Base-by-base conservation (phyloP, 2,113 vertebrate species). In the Fregata magnificens region DNA sequence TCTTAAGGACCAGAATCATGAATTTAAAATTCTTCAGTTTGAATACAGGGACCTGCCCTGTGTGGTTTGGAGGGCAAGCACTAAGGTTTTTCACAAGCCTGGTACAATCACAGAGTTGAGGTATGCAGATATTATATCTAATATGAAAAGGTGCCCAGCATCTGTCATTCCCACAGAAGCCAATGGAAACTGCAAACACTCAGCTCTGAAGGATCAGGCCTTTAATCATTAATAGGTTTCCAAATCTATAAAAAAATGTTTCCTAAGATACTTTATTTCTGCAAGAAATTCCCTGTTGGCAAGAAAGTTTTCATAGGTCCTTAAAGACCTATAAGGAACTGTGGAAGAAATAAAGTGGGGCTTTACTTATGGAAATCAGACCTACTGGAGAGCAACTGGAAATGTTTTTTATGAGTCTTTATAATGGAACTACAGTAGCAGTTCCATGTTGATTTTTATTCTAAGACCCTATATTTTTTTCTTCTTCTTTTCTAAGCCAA, bases 281-380 rank as follows among this genome's bases (percentile, higher is more conserved):
- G 62, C 94, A 96, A 97, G 97, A 96, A 96, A 96, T 97, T 97
- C 96, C 90, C 96, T 96, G 70, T 94, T 97, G 95, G 96, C 93
- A 90, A 95, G 79, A 91, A 79, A 92, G 55, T 97, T 98, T 98
- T 98, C 97, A 98, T 71, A 95, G 86, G n/a, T 97, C 95, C 96
- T 96, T 71, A 62, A 95, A 96, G 95, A 66, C 93, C 73, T 58
- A 38, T 96, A 96, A 97, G 91, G 76, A 95, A 32, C 73, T 69
- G 81, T 96, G 95, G 88, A 93, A 98, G 95, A 97, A 97, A 97
- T 97, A 97, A 95, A 98, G 88, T 84, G 34, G 34, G 89, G 92
- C 66, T 96, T 96, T 93, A 91, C 92, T 84, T 53, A 47, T 86
- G 79, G 93, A 98, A 98, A 91, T 94, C 91, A 95, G 96, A 95